Base-by-base conservation (phyloP, 1,140 invertebrate genomes). In the Oreohelix idahoensis region DNA sequence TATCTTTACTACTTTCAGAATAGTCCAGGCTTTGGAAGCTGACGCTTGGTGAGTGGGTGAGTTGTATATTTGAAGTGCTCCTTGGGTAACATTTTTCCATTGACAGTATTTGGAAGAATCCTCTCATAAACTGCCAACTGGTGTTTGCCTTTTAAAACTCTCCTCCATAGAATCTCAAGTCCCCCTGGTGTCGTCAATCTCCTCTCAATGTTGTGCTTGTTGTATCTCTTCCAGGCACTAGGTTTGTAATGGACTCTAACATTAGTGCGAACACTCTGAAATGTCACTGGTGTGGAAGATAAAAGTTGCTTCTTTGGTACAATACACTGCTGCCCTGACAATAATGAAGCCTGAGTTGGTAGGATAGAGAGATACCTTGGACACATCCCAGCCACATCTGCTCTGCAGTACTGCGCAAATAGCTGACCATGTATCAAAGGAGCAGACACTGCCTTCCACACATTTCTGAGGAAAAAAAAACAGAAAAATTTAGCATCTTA, bases 211-310 rank as follows among this genome's bases (percentile, higher is more conserved):
- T 84, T 80, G 53, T 86, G 83, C 73, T 85, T 88, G 53, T 88
- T 86, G 45, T 86, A 80, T 11, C 85, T 83, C 49, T 88, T 88
- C 85, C 85, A 86, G 23, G 83, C 84, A 81, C 84, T 88, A 11
- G 63, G 75, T 75, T 82, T 75, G 76, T 87, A 87, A 63, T 86
- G 66, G n/a, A 83, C 51, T 36, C 82, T 53, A 1, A 74, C 81
- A 26, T 82, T 78, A 8, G 70, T 81, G 10, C 86, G 70, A 0
- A 83, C 75, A 70, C 63, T 74, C 51, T 84, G 79, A 20, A 74
- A 13, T 49, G 45, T 35, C 32, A 71, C 73, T 0, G 38, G n/a
- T 13, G 11, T 49, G 17, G 70, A 26, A 38, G 76, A 32, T 8
- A 84, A 49, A 11, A 84, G 77, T n/a, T 73, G 11, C 32, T 36